These are phyloP conservation scores for Sebastes itinus DNA, from an alignment of 2,797 vertebrate genomes.

Conservation along the genomic window DNA sequence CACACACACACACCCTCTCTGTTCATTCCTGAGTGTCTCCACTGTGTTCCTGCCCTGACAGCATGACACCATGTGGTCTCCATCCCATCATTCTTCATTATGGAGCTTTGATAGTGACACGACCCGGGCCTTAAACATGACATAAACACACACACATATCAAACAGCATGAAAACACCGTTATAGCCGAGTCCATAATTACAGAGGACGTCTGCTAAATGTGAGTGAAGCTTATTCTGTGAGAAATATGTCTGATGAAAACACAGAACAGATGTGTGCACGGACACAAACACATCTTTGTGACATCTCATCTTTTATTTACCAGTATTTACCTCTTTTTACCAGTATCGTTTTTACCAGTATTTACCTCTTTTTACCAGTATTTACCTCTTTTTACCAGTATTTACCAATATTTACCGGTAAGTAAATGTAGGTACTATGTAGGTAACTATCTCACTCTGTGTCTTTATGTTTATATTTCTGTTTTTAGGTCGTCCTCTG, in stretches of 20 bases:
- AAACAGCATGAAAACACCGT: not conserved
- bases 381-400: no score
- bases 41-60: constrained; percentile 1
- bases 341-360: no score
- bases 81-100: not conserved
- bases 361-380: no score
- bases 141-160: not conserved
- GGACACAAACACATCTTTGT: not conserved
- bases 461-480: not conserved
- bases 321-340: no score
- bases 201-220: not conserved
- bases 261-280: not conserved
- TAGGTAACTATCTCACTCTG: not conserved
- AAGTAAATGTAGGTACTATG: no score
- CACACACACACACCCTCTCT: no score
- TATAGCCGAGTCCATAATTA: constrained; percentile 4
- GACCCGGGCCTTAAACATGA: not conserved
- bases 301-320: not conserved
- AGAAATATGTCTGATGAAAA: not conserved
- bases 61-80: not conserved
- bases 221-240: not conserved
- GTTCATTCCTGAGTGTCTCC: not conserved
- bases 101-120: constrained; percentile 12
- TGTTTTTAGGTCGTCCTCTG: constrained; percentile 80
- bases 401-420: no score